These are phyloP conservation scores for Macrostomum lignano DNA, from an alignment of 1,140 invertebrate species.

Conservation along the genomic window DNA sequence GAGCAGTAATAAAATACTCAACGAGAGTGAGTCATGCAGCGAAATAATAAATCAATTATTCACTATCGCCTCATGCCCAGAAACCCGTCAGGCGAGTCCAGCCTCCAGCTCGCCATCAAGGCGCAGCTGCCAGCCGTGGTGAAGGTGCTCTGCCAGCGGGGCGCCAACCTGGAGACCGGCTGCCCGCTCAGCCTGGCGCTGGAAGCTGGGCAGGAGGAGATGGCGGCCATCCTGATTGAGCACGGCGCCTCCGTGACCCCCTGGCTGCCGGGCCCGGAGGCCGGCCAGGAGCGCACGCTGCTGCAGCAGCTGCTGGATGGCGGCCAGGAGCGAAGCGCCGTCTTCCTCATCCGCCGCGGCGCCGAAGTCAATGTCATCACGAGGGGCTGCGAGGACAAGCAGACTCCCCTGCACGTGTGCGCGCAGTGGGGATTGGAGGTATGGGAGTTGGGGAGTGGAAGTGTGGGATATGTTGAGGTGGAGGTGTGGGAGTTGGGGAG, in stretches of 20 bases:
- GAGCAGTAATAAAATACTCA: no score
- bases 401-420: conserved; percentile 52
- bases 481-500: no score
- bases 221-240: conserved; percentile 53
- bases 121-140: conserved; percentile 49
- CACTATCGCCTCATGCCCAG: no score
- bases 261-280: conserved; percentile 7
- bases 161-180: conserved; percentile 42
- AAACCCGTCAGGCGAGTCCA: conserved; percentile 43
- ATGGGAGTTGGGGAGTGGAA: no score
- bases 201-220: conserved; percentile 50
- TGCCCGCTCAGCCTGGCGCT: conserved; percentile 60
- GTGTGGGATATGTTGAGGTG: no score
- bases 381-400: conserved; percentile 13
- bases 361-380: neutral
- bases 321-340: neutral
- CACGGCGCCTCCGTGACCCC: conserved; percentile 34
- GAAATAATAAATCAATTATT: no score
- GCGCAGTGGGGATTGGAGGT: conserved; percentile 73
- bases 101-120: conserved; percentile 51
- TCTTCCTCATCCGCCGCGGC: neutral
- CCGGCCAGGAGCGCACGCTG: neutral
- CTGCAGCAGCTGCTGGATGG: neutral
- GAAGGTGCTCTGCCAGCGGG: conserved; percentile 48
- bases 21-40: no score